Conservation (phyloP, 1,140 invertebrate species). For the Apolygus lucorum region DNA sequence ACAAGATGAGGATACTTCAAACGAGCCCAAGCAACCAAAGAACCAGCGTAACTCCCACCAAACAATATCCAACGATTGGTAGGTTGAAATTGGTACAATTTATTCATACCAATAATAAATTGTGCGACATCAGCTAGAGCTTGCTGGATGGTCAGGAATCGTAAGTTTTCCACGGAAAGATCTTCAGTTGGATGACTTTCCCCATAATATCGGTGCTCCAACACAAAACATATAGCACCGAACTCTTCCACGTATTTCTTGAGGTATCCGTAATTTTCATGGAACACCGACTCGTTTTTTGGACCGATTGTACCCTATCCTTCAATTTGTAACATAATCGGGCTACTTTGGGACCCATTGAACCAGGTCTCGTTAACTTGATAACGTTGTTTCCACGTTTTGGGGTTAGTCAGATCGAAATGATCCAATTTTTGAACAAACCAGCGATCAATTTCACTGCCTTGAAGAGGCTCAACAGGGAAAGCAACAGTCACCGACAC, state of each 20-base stretch:
- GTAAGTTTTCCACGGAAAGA: conserved; percentile 61
- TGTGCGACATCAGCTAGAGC: conserved; percentile 58
- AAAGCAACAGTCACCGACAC: neutral
- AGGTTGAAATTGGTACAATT: conserved; percentile 26
- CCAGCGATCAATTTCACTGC: neutral
- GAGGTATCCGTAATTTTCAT: no score
- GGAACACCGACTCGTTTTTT: neutral
- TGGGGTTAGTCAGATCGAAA: neutral
- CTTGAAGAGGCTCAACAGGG: neutral
- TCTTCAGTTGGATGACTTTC: conserved; percentile 67
- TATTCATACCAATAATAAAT: conserved; percentile 40
- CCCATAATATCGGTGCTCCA: conserved; percentile 91
- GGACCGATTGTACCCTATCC: neutral
- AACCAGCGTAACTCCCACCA: conserved; percentile 71
- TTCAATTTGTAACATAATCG: neutral
- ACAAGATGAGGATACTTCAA: conserved; percentile 68
- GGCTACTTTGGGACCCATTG: neutral
- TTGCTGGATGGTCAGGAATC: conserved; percentile 71
- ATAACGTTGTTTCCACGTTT: neutral
- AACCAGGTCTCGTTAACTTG: neutral
- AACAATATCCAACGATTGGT: conserved; percentile 52
- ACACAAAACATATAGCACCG: conserved; percentile 68
- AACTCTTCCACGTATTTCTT: conserved; percentile 61
- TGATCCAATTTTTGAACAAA: neutral
- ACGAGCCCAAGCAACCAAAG: conserved; percentile 65